Percentiles rank a stretch among this genome's conserved stretches.
These are phyloP conservation scores for Phylloscopus collybita DNA, from an alignment of 2,797 vertebrate genomes.

Conservation along the genomic window DNA sequence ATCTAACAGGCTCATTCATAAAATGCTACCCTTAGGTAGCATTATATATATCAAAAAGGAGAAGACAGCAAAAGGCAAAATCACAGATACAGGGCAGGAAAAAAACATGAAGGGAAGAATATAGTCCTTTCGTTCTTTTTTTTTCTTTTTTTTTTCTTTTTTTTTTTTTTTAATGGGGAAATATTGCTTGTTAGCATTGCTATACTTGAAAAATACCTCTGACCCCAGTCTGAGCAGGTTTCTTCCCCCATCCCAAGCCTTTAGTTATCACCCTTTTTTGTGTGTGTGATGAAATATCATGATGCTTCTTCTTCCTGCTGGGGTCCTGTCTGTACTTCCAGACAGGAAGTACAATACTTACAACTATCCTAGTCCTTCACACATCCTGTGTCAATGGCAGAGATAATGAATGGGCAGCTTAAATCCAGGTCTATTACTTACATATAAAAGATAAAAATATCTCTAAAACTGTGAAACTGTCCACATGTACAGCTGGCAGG, in stretches of 20 bases:
- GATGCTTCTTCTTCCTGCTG: background rate
- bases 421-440: background rate
- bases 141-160: too few species aligned
- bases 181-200: background rate
- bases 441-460: background rate
- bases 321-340: background rate
- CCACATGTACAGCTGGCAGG: background rate
- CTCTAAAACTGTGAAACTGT: background rate
- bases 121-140: background rate
- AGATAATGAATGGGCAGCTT: background rate
- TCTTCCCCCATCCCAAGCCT: background rate
- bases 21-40: background rate
- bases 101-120: background rate
- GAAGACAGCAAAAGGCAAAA: background rate
- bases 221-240: background rate
- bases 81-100: background rate
- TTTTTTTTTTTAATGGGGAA: background rate
- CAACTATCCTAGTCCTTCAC: background rate
- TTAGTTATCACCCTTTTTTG: background rate
- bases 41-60: background rate
- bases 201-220: background rate
- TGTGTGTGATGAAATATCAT: background rate
- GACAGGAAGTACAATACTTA: background rate
- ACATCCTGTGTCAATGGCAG: background rate
- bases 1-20: background rate